phyloP scores from a whole-genome alignment of 2,888 invertebrate genomes.

The Pachycephus smyrnensis region DNA sequence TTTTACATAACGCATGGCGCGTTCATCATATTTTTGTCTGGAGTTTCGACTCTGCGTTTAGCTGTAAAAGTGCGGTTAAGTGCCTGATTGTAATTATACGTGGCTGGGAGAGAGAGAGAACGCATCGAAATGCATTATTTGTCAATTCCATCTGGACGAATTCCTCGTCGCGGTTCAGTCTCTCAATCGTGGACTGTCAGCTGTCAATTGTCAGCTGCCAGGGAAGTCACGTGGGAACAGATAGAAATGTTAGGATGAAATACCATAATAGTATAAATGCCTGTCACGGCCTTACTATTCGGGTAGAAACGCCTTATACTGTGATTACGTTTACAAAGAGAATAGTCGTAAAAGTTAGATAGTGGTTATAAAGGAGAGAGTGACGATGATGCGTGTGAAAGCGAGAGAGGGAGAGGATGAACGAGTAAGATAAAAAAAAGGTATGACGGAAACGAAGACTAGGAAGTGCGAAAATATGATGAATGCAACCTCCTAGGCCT shows the following conservation, averaged over 20 bases:
- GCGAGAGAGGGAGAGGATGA: neutral
- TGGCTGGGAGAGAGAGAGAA: conserved; percentile 24
- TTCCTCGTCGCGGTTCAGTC: neutral
- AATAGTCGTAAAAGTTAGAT: conserved; percentile 53
- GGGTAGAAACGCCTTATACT: conserved; percentile 57
- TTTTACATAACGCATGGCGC: conserved; percentile 42
- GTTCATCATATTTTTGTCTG: conserved; percentile 57
- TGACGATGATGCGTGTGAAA: neutral
- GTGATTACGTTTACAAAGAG: conserved; percentile 61
- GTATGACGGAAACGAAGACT: neutral
- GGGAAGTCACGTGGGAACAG: neutral
- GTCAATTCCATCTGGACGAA: neutral
- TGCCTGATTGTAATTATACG: conserved; percentile 45
- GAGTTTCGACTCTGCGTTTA: conserved; percentile 14
- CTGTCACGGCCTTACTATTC: conserved; percentile 27
- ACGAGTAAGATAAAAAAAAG: neutral
- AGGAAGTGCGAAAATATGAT: conserved; percentile 52
- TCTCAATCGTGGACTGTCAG: neutral
- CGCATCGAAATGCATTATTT: neutral
- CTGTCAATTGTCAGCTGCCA: neutral
- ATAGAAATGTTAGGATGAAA: neutral
- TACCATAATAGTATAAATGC: neutral
- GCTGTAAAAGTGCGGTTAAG: conserved; percentile 30
- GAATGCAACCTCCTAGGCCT: conserved; percentile 39
- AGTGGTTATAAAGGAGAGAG: conserved; percentile 26